phyloP scores from a whole-genome alignment of 35 echinoderm and acorn worm genomes.

The Diadema setosum region DNA sequence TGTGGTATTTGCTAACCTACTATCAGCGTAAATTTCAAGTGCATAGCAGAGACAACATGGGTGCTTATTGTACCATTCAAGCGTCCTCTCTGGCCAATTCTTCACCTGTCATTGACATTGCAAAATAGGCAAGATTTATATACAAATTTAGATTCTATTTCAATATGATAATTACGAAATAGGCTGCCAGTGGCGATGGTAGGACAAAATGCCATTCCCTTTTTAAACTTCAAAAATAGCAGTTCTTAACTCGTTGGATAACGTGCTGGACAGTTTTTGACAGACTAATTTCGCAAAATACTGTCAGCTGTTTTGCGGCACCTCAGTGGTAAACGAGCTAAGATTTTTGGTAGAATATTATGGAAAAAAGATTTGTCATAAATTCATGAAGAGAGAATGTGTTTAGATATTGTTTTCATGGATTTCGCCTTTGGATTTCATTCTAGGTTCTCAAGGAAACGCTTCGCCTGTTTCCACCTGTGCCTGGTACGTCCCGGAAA shows the following conservation, averaged over 20 bases:
- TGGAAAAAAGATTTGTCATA: not conserved
- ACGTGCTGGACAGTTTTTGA: not conserved
- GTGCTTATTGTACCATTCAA: not conserved
- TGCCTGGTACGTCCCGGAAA: not conserved
- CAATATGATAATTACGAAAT: too few relatives aligned
- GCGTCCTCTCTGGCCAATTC: not conserved
- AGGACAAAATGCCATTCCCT: too few relatives aligned
- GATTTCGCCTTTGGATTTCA: not conserved
- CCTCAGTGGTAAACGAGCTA: not conserved
- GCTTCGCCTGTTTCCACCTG: conserved; percentile 45
- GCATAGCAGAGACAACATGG: not conserved
- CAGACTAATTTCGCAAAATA: not conserved
- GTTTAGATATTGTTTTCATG: not conserved
- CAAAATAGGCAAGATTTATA: too few relatives aligned
- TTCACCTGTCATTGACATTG: not conserved
- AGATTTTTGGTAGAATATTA: not conserved
- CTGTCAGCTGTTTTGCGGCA: not conserved
- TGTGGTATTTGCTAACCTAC: not conserved
- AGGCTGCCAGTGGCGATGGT: too few relatives aligned
- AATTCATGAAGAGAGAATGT: not conserved
- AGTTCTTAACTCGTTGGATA: too few relatives aligned
- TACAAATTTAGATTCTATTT: too few relatives aligned
- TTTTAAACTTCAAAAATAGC: too few relatives aligned
- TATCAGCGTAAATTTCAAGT: not conserved
- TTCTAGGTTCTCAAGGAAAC: conserved; percentile 55